Conservation (phyloP, 2,113 vertebrate genomes). For the Tor tambroides region DNA sequence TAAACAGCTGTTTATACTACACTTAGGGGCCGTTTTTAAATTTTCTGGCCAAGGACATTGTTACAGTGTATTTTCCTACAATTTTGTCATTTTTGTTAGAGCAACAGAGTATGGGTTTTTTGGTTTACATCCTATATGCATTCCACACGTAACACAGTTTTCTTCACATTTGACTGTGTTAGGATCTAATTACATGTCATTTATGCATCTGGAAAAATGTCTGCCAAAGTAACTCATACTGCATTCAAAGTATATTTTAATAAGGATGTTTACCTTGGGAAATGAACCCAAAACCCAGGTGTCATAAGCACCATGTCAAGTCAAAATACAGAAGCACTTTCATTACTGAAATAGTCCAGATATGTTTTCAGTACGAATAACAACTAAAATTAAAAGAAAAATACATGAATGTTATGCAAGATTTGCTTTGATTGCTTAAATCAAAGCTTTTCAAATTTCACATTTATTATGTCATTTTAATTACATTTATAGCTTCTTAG, state of each 20-base stretch:
- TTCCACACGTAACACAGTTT: not conserved
- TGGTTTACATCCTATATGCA: conserved; percentile 1
- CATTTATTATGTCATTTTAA: not conserved
- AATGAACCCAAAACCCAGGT: not conserved
- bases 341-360: not conserved
- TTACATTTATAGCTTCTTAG: not conserved
- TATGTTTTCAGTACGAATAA: not conserved
- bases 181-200: conserved; percentile 5
- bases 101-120: not conserved
- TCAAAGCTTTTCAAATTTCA: not conserved
- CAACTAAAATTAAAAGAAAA: not conserved
- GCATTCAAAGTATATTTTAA: conserved; percentile 6
- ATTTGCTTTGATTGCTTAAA: not conserved
- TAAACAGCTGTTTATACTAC: conserved; percentile 31
- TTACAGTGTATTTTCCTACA: conserved; percentile 6
- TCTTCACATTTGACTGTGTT: not conserved
- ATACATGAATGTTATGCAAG: not conserved
- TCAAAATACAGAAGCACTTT: conserved; percentile 5
- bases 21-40: not conserved
- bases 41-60: not conserved
- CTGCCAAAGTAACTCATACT: conserved; percentile 1
- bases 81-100: conserved; percentile 20
- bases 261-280: conserved; percentile 7
- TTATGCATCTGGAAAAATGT: conserved; percentile 25
- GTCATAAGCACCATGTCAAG: not conserved